phyloP scores from a whole-genome alignment of 2,888 invertebrate species.

The Hyposoter dolosus region DNA sequence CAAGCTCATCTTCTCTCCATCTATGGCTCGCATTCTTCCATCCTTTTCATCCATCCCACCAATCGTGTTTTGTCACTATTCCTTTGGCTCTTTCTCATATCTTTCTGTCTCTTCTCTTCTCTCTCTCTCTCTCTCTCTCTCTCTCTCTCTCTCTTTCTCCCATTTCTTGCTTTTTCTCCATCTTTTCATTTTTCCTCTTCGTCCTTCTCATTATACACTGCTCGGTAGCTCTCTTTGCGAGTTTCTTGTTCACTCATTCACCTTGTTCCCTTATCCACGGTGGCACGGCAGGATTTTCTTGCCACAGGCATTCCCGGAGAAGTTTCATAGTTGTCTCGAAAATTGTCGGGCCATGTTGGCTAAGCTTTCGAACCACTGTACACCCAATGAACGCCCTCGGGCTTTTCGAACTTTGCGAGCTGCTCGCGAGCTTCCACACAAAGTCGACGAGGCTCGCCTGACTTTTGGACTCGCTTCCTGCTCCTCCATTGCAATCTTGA shows the following conservation, averaged over 20 bases:
- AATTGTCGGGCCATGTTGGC: conserved; percentile 62
- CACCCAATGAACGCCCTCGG: conserved; percentile 71
- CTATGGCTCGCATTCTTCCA: conserved; percentile 60
- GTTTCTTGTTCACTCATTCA: conserved; percentile 7
- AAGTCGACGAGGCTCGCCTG: conserved; percentile 60
- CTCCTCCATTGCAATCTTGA: conserved; percentile 20
- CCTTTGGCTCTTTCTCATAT: not conserved
- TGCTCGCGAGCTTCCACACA: conserved; percentile 74
- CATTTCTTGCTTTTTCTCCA: conserved; percentile 39
- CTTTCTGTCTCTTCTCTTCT: not conserved
- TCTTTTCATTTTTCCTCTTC: conserved; percentile 38
- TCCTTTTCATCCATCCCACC: conserved; percentile 8
- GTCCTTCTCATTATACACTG: conserved; percentile 29
- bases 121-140: not conserved
- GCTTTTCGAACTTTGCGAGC: conserved; percentile 77
- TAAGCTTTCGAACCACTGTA: conserved; percentile 32
- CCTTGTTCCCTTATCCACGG: not conserved
- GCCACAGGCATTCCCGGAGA: conserved; percentile 66
- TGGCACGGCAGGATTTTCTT: conserved; percentile 49
- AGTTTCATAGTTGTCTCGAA: conserved; percentile 70
- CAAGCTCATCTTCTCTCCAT: conserved; percentile 65
- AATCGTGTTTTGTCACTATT: conserved; percentile 6
- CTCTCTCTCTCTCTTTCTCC: conserved; percentile 27
- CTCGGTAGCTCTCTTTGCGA: not conserved
- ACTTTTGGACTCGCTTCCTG: conserved; percentile 60